phyloP scores from a whole-genome alignment of 2,888 invertebrate genomes.

The Netelia virgata region DNA sequence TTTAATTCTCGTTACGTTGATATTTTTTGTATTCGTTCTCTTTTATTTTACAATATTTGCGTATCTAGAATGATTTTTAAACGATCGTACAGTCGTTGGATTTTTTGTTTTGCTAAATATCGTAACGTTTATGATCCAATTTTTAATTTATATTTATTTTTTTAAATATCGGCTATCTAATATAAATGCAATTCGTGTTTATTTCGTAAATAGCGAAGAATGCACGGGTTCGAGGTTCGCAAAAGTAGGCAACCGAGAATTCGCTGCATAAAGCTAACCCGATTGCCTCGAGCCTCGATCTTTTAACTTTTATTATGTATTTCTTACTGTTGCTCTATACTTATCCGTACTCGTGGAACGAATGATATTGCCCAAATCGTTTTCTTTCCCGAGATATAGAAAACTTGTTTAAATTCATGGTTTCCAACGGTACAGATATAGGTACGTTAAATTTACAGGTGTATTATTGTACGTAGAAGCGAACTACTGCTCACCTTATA shows the following conservation, averaged over 20 bases:
- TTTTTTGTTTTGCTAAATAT: background rate
- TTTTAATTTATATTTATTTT: background rate
- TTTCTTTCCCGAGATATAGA: constrained; percentile 19
- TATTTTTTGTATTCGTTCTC: background rate
- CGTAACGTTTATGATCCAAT: background rate
- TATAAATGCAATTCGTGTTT: no score
- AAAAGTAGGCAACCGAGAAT: background rate
- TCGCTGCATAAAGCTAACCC: background rate
- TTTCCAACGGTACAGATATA: constrained; percentile 24
- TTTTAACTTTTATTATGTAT: background rate
- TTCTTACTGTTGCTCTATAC: constrained; percentile 7
- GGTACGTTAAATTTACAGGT: constrained; percentile 50
- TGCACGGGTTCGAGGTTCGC: background rate
- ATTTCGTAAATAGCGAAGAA: no score
- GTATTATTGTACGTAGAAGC: constrained; percentile 45
- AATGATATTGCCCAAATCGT: constrained; percentile 28
- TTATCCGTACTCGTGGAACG: background rate
- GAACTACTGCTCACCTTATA: constrained; percentile 13
- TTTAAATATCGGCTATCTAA: no score
- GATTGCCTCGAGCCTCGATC: constrained; percentile 9
- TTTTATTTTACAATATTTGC: background rate
- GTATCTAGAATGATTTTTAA: no score
- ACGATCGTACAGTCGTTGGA: background rate
- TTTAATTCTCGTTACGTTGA: no score
- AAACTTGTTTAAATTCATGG: constrained; percentile 54